Conservation (phyloP, 1,140 invertebrate species). For the Homalodisca vitripennis region DNA sequence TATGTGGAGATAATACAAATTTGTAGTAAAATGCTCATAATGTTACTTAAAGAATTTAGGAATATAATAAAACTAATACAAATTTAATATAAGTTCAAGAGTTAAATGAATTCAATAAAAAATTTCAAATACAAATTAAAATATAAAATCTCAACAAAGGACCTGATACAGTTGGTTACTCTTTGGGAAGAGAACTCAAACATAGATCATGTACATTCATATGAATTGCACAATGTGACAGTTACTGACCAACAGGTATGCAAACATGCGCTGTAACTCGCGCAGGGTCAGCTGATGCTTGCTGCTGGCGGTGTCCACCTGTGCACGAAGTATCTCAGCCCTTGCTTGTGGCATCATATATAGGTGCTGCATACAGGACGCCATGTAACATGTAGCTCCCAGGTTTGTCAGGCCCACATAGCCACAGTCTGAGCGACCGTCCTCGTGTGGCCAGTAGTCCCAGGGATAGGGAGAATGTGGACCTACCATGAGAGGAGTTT, state of each 20-base stretch:
- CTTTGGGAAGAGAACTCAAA: too few relatives aligned
- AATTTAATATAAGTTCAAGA: too few relatives aligned
- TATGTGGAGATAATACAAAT: too few relatives aligned
- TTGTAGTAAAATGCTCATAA: too few relatives aligned
- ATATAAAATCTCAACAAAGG: too few relatives aligned
- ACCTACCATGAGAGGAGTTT: too few relatives aligned
- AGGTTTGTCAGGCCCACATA: conserved; percentile 93
- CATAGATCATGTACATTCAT: not conserved
- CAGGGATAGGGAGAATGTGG: conserved; percentile 85
- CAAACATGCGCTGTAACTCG: conserved; percentile 93
- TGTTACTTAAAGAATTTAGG: too few relatives aligned
- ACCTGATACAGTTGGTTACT: too few relatives aligned
- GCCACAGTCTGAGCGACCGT: conserved; percentile 88
- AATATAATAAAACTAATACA: too few relatives aligned
- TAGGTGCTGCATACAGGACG: conserved; percentile 93
- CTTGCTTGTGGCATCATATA: conserved; percentile 95
- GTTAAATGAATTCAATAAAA: too few relatives aligned
- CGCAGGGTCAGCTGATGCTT: conserved; percentile 80
- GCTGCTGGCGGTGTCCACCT: conserved; percentile 60
- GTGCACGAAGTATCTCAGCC: conserved; percentile 72
- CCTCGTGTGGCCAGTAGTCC: conserved; percentile 97
- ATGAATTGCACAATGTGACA: not conserved
- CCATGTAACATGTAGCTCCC: conserved; percentile 96
- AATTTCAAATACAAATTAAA: too few relatives aligned
- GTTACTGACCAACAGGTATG: conserved; percentile 75